These are phyloP conservation scores for Actinopyga echinites DNA, from an alignment of 53 echinoderm and acorn worm genomes.

Conservation along the genomic window DNA sequence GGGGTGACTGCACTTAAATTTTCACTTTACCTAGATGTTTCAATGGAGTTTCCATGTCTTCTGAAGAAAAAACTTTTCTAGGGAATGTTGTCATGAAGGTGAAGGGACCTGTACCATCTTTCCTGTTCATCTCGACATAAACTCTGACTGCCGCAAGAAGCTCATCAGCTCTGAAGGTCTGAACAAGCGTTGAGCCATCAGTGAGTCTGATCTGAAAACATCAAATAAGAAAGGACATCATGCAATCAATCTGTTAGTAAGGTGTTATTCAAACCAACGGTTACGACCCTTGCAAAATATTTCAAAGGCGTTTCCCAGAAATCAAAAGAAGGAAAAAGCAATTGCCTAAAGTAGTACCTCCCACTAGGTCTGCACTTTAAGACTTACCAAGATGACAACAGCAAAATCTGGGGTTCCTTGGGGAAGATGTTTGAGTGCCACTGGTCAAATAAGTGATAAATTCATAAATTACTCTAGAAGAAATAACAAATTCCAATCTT, in stretches of 20 bases:
- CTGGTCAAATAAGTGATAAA: too few species aligned
- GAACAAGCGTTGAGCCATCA: slow-evolving; percentile 74
- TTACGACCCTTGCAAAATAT: neutral
- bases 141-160: slow-evolving; percentile 82
- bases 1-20: too few species aligned
- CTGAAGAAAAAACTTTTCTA: slow-evolving; percentile 83
- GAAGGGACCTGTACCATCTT: slow-evolving; percentile 71
- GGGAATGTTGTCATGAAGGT: slow-evolving; percentile 94
- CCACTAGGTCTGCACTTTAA: too few species aligned
- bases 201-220: slow-evolving; percentile 73
- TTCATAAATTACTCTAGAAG: too few species aligned
- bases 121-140: slow-evolving; percentile 82
- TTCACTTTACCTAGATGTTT: slow-evolving; percentile 73
- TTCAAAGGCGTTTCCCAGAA: too few species aligned
- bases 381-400: too few species aligned
- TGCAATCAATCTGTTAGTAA: neutral
- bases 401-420: too few species aligned
- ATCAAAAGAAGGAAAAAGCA: too few species aligned
- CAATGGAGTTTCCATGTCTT: slow-evolving; percentile 95
- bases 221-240: neutral
- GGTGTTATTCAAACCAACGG: neutral
- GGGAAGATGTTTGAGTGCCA: too few species aligned
- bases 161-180: slow-evolving; percentile 77
- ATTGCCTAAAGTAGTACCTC: too few species aligned
- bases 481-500: too few species aligned